phyloP scores from a whole-genome alignment of 2,797 vertebrate genomes.

The Chanos chanos region DNA sequence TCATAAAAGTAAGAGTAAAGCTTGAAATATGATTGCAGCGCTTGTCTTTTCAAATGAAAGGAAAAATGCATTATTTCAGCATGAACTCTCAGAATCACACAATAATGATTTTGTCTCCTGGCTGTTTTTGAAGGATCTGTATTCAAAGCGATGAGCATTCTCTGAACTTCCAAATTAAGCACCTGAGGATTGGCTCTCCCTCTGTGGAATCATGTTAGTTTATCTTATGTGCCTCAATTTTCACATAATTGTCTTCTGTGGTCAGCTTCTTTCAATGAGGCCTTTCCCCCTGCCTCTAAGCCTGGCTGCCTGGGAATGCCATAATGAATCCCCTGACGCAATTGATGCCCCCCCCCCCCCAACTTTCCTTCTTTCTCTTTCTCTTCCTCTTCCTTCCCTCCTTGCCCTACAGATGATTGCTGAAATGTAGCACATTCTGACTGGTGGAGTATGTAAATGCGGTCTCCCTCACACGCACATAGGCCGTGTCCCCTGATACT shows the following conservation, averaged over 20 bases:
- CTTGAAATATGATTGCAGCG: background rate
- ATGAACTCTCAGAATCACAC: slow-evolving; percentile 1
- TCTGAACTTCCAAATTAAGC: slow-evolving; percentile 30
- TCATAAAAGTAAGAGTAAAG: too few relatives aligned
- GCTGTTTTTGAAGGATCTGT: slow-evolving; percentile 19
- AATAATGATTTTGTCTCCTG: slow-evolving; percentile 4
- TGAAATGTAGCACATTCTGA: slow-evolving; percentile 10
- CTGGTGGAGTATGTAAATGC: slow-evolving; percentile 23
- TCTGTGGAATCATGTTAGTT: slow-evolving; percentile 21
- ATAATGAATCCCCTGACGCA: slow-evolving; percentile 39
- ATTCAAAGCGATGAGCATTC: slow-evolving; percentile 26
- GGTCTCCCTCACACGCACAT: background rate
- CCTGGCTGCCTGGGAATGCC: slow-evolving; percentile 1
- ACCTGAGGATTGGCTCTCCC: slow-evolving; percentile 13
- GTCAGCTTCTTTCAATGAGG: slow-evolving; percentile 24
- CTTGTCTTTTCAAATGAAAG: background rate
- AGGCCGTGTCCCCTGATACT: background rate
- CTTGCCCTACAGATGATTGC: slow-evolving; percentile 12
- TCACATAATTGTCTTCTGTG: slow-evolving; percentile 34
- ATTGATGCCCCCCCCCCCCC: background rate
- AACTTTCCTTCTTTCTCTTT: too few relatives aligned
- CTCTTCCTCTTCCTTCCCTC: too few relatives aligned
- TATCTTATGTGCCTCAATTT: slow-evolving; percentile 26
- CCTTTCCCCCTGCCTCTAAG: slow-evolving; percentile 4
- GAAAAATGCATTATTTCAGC: background rate